phyloP scores from a whole-genome alignment of 2,797 vertebrate species.

The Hippopotamyrus pictus region DNA sequence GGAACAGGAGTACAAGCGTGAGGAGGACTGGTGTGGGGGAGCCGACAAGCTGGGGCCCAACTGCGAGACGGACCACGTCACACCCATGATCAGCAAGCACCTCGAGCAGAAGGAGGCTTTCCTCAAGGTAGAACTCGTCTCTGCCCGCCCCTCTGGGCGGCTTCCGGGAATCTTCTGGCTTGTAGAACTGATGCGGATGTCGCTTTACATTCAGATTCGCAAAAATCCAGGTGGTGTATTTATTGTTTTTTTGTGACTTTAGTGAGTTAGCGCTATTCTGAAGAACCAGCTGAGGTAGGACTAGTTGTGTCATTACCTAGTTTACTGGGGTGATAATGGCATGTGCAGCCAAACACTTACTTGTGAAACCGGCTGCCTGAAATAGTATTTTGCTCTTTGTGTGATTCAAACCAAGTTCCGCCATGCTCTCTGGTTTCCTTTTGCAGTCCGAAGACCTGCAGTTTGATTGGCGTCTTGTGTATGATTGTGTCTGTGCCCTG shows the following conservation, averaged over 20 bases:
- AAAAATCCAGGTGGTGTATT: not conserved
- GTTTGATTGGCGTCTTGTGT: not conserved
- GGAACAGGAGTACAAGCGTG: slow-evolving; percentile 96
- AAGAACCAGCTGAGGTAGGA: not conserved
- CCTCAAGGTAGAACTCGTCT: slow-evolving; percentile 70
- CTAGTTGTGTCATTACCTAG: not conserved
- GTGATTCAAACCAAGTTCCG: not conserved
- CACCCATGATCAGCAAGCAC: slow-evolving; percentile 98
- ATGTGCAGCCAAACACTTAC: not conserved
- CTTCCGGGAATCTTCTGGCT: not conserved
- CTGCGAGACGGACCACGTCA: slow-evolving; percentile 92
- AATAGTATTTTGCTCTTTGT: not conserved
- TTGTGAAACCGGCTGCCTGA: not conserved
- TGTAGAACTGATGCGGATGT: not conserved
- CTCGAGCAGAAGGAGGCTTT: slow-evolving; percentile 97
- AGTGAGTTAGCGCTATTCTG: not conserved
- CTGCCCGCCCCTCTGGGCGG: not conserved
- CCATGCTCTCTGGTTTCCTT: not conserved
- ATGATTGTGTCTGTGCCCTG: not conserved
- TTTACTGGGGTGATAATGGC: not conserved
- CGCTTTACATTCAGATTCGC: not conserved
- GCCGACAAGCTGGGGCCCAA: slow-evolving; percentile 95
- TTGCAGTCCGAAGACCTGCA: not conserved
- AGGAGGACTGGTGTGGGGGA: slow-evolving; percentile 98
- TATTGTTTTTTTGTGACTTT: not conserved